Base-by-base conservation (phyloP, 2,113 vertebrate genomes). In the Amphilophus citrinellus region DNA sequence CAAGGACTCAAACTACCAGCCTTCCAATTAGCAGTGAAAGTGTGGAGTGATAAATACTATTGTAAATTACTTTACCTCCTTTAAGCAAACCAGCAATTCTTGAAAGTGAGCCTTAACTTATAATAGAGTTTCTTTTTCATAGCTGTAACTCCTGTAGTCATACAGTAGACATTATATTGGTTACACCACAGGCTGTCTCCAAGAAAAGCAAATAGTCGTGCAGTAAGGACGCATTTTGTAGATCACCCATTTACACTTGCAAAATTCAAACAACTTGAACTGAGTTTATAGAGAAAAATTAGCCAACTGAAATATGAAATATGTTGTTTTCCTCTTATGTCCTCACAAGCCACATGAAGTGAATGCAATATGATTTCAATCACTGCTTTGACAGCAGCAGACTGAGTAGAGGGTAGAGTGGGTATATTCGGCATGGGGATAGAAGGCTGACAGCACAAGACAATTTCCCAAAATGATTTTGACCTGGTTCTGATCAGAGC, bases 401-500 rank as follows among this genome's bases (percentile, higher is more conserved):
- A 24, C 44, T n/a, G 14, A 57, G 56, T 22, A 14, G 20, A 63
- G 62, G 37, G 11, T n/a, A 9, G 37, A 42, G 20, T 22, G 5
- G 62, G 5, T 15, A 22, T 65, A 13, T 47, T 68, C 56, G 22
- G 15, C 61, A 35, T 13, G 37, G 18, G 62, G 30, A 71, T 27
- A 57, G 30, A 20, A 6, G 10, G 27, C 11, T 82, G 62, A 83
- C 61, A 79, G 53, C 22, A 79, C 30, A 60, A 79, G 32, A 27
- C 61, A 79, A 75, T 79, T 63, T 39, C n/a, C 30, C 18, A 7
- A 39, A 75, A 75, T 73, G 35, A 83, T 63, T 73, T 75, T 1
- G 50, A 73, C 37, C 63, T 87, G 65, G 37, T 47, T 83, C 30
- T 79, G 60, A 87, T 76, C 30, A 73, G 60, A 79, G 39, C 50